Conservation (phyloP, 2,888 invertebrate species). For the Mechanitis messenoides region DNA sequence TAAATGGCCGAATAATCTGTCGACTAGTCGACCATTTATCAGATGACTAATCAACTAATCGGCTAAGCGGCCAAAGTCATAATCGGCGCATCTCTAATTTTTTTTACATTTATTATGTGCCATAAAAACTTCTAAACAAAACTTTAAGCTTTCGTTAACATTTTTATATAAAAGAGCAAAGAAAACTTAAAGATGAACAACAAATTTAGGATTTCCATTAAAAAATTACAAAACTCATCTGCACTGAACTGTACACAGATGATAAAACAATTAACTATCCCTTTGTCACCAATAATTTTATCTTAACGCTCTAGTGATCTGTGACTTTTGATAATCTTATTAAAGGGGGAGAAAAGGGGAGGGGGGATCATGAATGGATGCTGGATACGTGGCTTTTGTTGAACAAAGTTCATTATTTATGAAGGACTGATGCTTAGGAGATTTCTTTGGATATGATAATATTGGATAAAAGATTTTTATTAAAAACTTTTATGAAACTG, state of each 20-base stretch:
- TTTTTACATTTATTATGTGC: too few species aligned
- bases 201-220: too few species aligned
- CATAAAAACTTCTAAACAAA: too few species aligned
- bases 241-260: conserved; percentile 32
- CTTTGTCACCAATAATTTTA: conserved; percentile 67
- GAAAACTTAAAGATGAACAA: too few species aligned
- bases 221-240: neutral
- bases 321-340: conserved; percentile 63
- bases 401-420: conserved; percentile 28
- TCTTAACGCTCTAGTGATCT: conserved; percentile 62
- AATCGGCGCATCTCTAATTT: too few species aligned
- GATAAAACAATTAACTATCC: conserved; percentile 41
- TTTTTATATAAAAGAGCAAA: too few species aligned
- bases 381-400: conserved; percentile 33
- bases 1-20: too few species aligned
- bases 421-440: conserved; percentile 26
- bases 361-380: conserved; percentile 37
- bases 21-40: too few species aligned
- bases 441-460: conserved; percentile 22
- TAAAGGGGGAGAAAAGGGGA: conserved; percentile 36
- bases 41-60: too few species aligned
- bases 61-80: too few species aligned
- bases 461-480: conserved; percentile 23
- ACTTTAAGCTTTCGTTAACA: too few species aligned
- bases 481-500: conserved; percentile 11